Base-by-base conservation (phyloP, 2,888 invertebrate species). In the Drosophila leonis region DNA sequence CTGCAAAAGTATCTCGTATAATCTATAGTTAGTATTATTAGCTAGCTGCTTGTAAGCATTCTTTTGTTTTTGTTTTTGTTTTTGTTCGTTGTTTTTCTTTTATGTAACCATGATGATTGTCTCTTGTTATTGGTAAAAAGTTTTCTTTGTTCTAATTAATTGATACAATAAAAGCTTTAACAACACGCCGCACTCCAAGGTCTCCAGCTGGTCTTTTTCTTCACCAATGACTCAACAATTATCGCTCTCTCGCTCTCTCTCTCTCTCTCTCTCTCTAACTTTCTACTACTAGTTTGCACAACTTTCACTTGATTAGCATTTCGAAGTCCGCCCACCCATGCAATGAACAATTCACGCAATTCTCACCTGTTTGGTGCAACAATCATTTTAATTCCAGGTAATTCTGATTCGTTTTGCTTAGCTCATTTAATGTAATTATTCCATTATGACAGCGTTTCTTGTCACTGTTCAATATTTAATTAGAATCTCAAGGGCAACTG, bases 81-180 rank as follows among this genome's bases (percentile, higher is more conserved):
- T 46, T 44, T 44, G 8, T 44, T 24, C n/a, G n/a, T 31, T 49
- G 31, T 1, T 6, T 12, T 7, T 1, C 13, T 15, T 56, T 27
- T 48, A 7, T 62, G n/a, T 46, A 46, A 4, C 37, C 18, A 31
- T 39, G 3, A 27, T 24, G 48, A 57, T 44, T 37, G 48, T 55
- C 18, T 33, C n/a, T 27, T 7, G 39, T 39, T 37, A 54, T 33
- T 48, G 24, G 46, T 61, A 42, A 41, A 37, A 37, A 20, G 48
- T 64, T 46, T 48, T n/a, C 42, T 39, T 65, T 71, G 9, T 65
- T 65, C 65, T 46, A 31, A 48, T 77, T 65, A 71, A 76, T 62
- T 59, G 42, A 77, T 66, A 42, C 29, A 75, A 75, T 75, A 75
- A 75, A 75, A 77, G 75, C 75, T 75, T 75, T 12, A 78, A 78